phyloP scores from a whole-genome alignment of 2,888 invertebrate genomes.

The Leptinotarsa tumamoca region DNA sequence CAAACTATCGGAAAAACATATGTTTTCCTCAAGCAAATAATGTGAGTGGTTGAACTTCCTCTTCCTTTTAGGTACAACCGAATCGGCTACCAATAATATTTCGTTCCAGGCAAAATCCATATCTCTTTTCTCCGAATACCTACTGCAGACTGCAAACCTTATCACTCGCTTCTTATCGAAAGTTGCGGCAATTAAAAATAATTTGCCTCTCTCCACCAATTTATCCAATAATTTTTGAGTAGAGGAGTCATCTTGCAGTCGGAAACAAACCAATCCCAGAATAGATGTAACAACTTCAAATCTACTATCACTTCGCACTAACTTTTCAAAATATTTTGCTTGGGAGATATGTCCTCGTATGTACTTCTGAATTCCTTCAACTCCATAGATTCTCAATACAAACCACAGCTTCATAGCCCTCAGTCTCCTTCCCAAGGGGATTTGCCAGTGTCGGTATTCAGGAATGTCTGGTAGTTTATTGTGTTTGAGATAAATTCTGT shows the following conservation, averaged over 20 bases:
- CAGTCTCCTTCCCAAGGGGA: slow-evolving; percentile 89
- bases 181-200: slow-evolving; percentile 85
- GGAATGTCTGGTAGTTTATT: slow-evolving; percentile 74
- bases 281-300: slow-evolving; percentile 77
- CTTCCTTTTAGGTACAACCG: slow-evolving; percentile 45
- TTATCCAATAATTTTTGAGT: slow-evolving; percentile 80
- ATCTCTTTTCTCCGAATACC: slow-evolving; percentile 77
- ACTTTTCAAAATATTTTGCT: slow-evolving; percentile 82
- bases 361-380: slow-evolving; percentile 81
- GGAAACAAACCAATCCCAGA: slow-evolving; percentile 86
- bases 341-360: slow-evolving; percentile 81
- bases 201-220: slow-evolving; percentile 80
- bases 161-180: slow-evolving; percentile 78
- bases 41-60: background rate
- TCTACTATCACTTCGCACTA: slow-evolving; percentile 78
- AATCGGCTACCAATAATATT: slow-evolving; percentile 52
- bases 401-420: slow-evolving; percentile 94
- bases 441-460: slow-evolving; percentile 86
- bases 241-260: slow-evolving; percentile 79
- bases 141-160: slow-evolving; percentile 86
- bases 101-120: slow-evolving; percentile 78
- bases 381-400: slow-evolving; percentile 85
- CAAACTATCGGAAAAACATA: slow-evolving; percentile 13
- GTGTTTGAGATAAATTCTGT: slow-evolving; percentile 90
- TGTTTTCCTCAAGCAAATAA: background rate